A percentile compares a stretch with the other conserved stretches of the same genome.
Evolutionary conservation across 2,113 vertebrate genomes (phyloP).

Genomic region (Cephalopterus ornatus): DNA sequence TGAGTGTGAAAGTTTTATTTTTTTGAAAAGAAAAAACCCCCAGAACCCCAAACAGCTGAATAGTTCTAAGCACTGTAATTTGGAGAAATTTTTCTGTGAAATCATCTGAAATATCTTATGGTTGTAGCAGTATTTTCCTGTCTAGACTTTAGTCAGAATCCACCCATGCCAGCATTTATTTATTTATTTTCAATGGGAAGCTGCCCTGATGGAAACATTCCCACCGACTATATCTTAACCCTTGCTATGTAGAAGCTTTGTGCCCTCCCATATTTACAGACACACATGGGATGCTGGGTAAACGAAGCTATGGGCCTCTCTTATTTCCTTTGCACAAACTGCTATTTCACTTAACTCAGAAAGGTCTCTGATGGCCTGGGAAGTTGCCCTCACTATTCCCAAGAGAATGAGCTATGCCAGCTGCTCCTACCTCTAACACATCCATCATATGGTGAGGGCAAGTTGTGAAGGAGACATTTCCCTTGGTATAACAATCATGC

Average conservation of each 20-base stretch:
- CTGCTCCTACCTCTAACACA: background rate
- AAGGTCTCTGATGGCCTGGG: background rate
- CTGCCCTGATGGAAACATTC: background rate
- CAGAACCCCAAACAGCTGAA: background rate
- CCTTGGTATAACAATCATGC: background rate
- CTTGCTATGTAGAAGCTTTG: background rate
- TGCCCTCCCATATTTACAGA: background rate
- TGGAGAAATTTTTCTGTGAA: background rate
- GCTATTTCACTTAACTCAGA: background rate
- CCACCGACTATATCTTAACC: background rate
- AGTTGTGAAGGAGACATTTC: background rate
- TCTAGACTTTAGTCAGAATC: slow-evolving; percentile 50
- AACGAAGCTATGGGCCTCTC: background rate
- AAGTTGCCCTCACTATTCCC: background rate
- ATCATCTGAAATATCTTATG: background rate
- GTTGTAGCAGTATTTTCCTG: slow-evolving; percentile 34
- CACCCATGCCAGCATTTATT: background rate
- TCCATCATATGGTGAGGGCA: background rate
- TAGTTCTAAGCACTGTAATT: background rate
- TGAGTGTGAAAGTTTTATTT: background rate
- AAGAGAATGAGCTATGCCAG: background rate
- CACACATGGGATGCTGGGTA: background rate
- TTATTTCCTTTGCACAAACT: background rate
- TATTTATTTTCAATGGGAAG: slow-evolving; percentile 27
- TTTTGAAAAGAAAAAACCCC: background rate